A percentile compares a stretch with the other conserved stretches of the same genome.
phyloP scores from a whole-genome alignment of 2,113 vertebrate genomes.

The Ellobius talpinus region DNA sequence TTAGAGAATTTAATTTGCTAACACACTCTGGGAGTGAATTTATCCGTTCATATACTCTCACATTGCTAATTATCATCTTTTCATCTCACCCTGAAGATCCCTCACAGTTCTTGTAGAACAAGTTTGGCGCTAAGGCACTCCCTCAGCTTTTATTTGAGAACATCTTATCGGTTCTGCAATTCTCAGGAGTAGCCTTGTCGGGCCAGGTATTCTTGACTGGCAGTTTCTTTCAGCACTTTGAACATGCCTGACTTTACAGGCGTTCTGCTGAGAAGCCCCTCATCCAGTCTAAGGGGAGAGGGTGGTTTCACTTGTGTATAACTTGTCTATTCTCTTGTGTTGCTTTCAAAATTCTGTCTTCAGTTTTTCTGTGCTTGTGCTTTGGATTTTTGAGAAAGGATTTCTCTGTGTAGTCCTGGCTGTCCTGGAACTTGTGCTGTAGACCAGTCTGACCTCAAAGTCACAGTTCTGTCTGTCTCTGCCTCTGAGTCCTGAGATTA shows the following conservation, averaged over 20 bases:
- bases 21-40: background rate
- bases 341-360: background rate
- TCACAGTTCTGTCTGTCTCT: background rate
- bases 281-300: background rate
- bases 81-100: background rate
- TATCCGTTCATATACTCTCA: background rate
- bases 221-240: background rate
- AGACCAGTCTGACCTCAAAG: background rate
- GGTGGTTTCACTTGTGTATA: fast-evolving
- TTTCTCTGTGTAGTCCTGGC: background rate
- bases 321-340: background rate
- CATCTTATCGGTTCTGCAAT: background rate
- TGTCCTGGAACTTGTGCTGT: background rate
- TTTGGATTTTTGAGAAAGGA: no score
- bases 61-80: background rate
- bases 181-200: background rate
- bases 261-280: background rate
- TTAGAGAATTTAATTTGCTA: background rate
- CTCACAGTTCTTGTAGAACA: background rate
- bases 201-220: background rate
- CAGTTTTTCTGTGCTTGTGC: background rate
- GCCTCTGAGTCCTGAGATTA: background rate
- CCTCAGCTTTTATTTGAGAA: background rate
- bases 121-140: background rate
- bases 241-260: background rate